phyloP scores from a whole-genome alignment of 1,140 invertebrate species.

The Drosophila nebulosa region DNA sequence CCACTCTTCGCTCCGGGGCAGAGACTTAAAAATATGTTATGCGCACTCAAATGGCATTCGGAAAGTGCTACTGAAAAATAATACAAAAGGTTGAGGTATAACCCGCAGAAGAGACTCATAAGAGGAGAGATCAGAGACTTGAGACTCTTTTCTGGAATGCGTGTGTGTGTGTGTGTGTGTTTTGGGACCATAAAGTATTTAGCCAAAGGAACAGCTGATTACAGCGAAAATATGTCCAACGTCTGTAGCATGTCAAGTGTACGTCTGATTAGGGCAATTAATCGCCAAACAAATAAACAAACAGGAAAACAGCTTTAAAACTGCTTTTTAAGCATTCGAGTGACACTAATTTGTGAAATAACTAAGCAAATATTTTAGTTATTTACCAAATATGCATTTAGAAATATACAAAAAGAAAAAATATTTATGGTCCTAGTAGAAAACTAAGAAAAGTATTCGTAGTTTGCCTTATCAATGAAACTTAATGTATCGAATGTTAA shows the following conservation, averaged over 20 bases:
- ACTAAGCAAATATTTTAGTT: too few species aligned
- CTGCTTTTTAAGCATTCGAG: neutral
- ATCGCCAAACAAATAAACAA: slow-evolving; percentile 50
- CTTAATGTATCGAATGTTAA: too few species aligned
- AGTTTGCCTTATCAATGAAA: too few species aligned
- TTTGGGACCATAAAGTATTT: slow-evolving; percentile 42
- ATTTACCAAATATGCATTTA: too few species aligned
- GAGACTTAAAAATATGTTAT: slow-evolving; percentile 73
- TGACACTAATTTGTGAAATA: neutral
- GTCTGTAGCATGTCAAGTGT: slow-evolving; percentile 31
- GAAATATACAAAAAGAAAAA: too few species aligned
- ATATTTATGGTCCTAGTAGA: too few species aligned
- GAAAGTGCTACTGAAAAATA: slow-evolving; percentile 77
- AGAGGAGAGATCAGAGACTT: slow-evolving; percentile 16
- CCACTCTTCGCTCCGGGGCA: slow-evolving; percentile 22
- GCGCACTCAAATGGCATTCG: slow-evolving; percentile 76
- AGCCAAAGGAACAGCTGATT: slow-evolving; percentile 64
- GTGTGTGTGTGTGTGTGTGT: neutral
- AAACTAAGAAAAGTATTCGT: too few species aligned
- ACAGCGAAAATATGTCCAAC: slow-evolving; percentile 37
- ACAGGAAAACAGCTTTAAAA: neutral
- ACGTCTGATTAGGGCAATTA: slow-evolving; percentile 69
- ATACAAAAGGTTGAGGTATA: slow-evolving; percentile 69
- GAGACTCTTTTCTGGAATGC: slow-evolving; percentile 14
- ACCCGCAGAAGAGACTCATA: slow-evolving; percentile 44